Evolutionary conservation across 2,113 vertebrate species (phyloP).

Genomic region (Chlorodrepanis virens): DNA sequence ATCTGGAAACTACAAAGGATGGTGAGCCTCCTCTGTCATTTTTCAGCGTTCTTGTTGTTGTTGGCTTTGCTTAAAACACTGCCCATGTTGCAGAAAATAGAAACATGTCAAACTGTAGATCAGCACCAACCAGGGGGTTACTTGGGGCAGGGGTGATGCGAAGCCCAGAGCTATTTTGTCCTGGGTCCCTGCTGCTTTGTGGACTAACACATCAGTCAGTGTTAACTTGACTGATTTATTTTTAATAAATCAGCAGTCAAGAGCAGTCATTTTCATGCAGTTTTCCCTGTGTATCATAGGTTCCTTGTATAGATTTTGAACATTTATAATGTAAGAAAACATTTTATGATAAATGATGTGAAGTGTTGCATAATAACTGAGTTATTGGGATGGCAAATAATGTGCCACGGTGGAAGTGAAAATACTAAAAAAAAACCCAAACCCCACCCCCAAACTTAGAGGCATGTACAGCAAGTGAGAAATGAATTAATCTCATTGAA

Average conservation of each 20-base stretch:
- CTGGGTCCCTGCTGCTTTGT: background rate
- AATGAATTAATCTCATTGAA: background rate
- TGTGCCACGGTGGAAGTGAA: background rate
- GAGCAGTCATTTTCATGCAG: background rate
- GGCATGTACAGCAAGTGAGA: background rate
- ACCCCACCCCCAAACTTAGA: background rate
- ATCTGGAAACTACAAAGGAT: background rate
- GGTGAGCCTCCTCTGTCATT: background rate
- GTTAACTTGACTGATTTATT: background rate
- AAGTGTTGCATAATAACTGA: background rate
- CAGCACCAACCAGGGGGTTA: background rate
- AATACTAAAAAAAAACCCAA: background rate
- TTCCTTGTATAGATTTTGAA: background rate
- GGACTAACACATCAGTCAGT: background rate
- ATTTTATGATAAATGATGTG: background rate
- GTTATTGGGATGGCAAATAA: background rate
- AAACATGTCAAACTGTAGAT: background rate
- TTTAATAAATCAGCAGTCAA: background rate
- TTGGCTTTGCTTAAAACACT: background rate
- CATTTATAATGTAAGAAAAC: background rate
- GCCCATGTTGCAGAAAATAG: background rate
- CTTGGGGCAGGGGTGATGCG: accelerated
- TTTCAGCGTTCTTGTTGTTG: background rate
- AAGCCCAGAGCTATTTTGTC: background rate
- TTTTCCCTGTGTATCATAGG: background rate